phyloP scores from a whole-genome alignment of 2,113 vertebrate species.

The Microcebus jonahi region DNA sequence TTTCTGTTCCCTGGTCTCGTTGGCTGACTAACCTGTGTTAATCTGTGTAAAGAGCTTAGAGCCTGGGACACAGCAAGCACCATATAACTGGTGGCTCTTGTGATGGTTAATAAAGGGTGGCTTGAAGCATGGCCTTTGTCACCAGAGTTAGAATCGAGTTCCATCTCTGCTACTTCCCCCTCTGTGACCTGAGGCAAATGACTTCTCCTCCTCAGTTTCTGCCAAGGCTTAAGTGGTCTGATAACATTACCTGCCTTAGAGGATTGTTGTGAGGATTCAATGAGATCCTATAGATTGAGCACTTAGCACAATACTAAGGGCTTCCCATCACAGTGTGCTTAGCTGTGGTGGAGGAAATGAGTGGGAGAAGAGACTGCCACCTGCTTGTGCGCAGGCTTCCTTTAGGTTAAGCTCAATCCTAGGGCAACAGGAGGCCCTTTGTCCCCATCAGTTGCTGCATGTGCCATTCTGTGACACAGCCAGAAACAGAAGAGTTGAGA shows the following conservation, averaged over 20 bases:
- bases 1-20: neutral
- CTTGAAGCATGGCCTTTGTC: neutral
- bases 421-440: neutral
- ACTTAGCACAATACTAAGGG: neutral
- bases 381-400: neutral
- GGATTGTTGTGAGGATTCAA: neutral
- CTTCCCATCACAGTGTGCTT: neutral
- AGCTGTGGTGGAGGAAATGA: neutral
- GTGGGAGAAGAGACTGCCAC: no score
- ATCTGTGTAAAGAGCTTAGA: neutral
- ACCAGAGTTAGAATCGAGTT: neutral
- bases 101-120: neutral
- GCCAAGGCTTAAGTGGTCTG: neutral
- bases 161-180: neutral
- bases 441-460: neutral
- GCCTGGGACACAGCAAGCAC: neutral
- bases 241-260: neutral
- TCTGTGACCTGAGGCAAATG: neutral
- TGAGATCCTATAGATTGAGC: neutral
- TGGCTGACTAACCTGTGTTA: neutral
- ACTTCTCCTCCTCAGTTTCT: neutral
- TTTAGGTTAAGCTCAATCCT: neutral
- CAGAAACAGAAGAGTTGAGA: neutral
- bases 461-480: neutral
- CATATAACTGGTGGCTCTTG: neutral